phyloP scores from a whole-genome alignment of 2,113 vertebrate genomes.

The Calidris pugnax region DNA sequence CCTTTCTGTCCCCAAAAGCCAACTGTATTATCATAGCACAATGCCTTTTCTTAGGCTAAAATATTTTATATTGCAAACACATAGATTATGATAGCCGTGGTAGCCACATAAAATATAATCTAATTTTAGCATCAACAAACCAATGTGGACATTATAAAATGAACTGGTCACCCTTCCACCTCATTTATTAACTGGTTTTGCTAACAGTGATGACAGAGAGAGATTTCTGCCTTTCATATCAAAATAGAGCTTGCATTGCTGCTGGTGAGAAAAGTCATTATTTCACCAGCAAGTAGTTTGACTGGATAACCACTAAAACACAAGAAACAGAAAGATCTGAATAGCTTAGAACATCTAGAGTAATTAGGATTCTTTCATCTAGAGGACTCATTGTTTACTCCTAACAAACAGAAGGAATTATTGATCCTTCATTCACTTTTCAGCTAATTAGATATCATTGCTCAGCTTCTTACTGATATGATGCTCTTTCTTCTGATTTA shows the following conservation, averaged over 20 bases:
- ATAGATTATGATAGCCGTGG: not conserved
- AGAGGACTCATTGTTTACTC: not conserved
- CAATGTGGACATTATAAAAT: not conserved
- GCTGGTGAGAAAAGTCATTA: not conserved
- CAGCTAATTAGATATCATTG: not conserved
- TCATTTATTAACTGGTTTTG: not conserved
- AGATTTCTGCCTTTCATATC: not conserved
- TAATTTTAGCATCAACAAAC: not conserved
- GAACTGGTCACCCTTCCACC: not conserved
- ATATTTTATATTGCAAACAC: not conserved
- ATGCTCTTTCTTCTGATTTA: not conserved
- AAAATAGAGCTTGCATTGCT: not conserved
- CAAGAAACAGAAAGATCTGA: not conserved
- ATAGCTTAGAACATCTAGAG: not conserved
- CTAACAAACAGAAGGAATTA: not conserved
- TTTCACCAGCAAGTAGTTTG: not conserved
- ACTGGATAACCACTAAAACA: not conserved
- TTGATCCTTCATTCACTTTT: not conserved
- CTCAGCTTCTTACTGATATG: not conserved
- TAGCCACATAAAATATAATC: not conserved
- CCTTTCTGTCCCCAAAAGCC: not conserved
- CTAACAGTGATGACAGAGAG: not conserved
- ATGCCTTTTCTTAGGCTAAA: not conserved
- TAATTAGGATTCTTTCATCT: not conserved
- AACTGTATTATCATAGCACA: not conserved